Base-by-base conservation (phyloP, 2,797 vertebrate species). In the Artibeus lituratus region DNA sequence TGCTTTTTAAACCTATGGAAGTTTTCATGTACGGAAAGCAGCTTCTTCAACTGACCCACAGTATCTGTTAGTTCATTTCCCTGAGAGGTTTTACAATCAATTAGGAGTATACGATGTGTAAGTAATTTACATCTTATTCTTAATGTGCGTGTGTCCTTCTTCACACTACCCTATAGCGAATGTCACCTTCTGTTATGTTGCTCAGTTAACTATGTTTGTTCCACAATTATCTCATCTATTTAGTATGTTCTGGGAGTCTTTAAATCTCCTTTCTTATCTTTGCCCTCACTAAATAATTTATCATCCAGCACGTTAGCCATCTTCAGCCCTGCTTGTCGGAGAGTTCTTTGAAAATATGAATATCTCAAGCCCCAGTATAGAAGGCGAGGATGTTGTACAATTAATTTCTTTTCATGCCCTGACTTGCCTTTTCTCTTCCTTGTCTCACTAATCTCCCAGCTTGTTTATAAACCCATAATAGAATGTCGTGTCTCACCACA, bases 241-340 rank as follows among this genome's bases (percentile, higher is more conserved):
- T 90, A 84, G 83, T 84, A 69, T 73, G 87, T 91, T 87, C 94
- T 91, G 18, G n/a, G 65, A 94, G 51, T 70, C 86, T 94, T 94
- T 62, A 83, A 93, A 94, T 55, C 69, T 51, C 53, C 59, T 59
- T 18, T 72, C 80, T 88, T 37, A 80, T 72, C 80, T 97, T 95
- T 97, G 80, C 87, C 65, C 84, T 87, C 55, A 39, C 35, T 96
- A 97, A 97, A 97, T 78, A 76, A 85, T 96, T 93, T 24, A 74
- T 86, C 72, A 32, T 72, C 11, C 8, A 4, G 53, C 83, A 69
- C 3, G 32, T 95, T 72, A 59, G 70, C 32, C 3, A 47, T 24
- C 83, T 94, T 92, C 84, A 81, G 26, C 57, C 89, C 86, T 89
- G 76, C 59, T 69, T 81, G 72, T 47, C 92, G 92, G 82, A 87